Base-by-base conservation (phyloP, 2,113 vertebrate species). In the Otis tarda region DNA sequence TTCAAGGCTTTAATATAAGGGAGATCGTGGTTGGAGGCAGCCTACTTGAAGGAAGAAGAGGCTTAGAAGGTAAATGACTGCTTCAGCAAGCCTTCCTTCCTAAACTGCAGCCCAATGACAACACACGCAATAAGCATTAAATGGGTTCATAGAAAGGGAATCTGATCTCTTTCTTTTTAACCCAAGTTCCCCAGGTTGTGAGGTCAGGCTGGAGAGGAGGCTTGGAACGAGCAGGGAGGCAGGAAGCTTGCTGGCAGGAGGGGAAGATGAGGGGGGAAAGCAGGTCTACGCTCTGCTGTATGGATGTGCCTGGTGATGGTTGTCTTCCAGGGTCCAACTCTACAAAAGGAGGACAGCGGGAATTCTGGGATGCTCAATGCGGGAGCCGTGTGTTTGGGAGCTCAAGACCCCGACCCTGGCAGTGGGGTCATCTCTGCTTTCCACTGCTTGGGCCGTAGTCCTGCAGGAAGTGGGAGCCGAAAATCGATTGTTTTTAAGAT, bases 401-500 rank as follows among this genome's bases (percentile, higher is more conserved):
- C 33, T 45, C 0, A 1, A 39, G 53, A 31, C 20, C 24, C 45
- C 23, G 31, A 47, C 24, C 39, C 25, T 14, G n/a, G 67, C 7
- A 4, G 23, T 7, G 52, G 23, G 25, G 39, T 75, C n/a, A 5
- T 16, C 3, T 14, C 22, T 13, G 37, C 37, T 43, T 79, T 47
- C 13, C 4, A 8, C 17, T 41, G 28, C 55, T n/a, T 5, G 4
- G 43, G 23, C 24, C 65, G 7, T 1, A 15, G 43, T 43, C 63
- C 30, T 76, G 50, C 13, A 37, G 70, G 49, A 23, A 10, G 27
- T 67, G 45, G 65, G 39, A 45, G 23, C 31, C 73, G 61, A 8
- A 59, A 5, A 50, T 21, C 23, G 16, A 0, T 2, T 10, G 7
- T 16, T 21, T 15, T 39, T 8, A 39, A 18, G 31, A 8, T 33